Percentiles rank a stretch among this genome's conserved stretches.
Evolutionary conservation across 2,797 vertebrate genomes (phyloP).

Genomic region (Simalia tracyae): DNA sequence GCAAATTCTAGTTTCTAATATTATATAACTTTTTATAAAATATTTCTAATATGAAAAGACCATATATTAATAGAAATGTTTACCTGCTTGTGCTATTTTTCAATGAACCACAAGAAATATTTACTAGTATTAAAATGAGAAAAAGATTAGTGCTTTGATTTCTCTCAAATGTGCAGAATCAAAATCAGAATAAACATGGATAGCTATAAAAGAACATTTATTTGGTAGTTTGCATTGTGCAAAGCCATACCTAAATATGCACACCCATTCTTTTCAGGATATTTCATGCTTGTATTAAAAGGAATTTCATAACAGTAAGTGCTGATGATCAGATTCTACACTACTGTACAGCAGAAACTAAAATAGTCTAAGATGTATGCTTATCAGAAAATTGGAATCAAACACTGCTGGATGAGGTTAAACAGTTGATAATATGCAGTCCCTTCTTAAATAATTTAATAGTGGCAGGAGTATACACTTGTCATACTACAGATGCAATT

Average conservation of each 20-base stretch:
- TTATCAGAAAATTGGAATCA: constrained; percentile 22
- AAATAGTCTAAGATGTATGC: neutral
- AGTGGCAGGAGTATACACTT: constrained; percentile 40
- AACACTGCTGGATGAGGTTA: constrained; percentile 32
- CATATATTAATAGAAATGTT: constrained; percentile 54
- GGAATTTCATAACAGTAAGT: neutral
- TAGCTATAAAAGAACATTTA: constrained; percentile 17
- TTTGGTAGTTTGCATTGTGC: constrained; percentile 6
- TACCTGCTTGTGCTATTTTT: constrained; percentile 45
- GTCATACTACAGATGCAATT: constrained; percentile 9
- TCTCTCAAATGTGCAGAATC: constrained; percentile 41
- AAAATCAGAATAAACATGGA: constrained; percentile 31
- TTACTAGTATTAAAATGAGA: constrained; percentile 24
- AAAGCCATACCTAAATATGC: neutral
- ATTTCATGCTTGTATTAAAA: constrained; percentile 26
- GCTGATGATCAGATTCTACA: neutral
- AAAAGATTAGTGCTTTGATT: constrained; percentile 31
- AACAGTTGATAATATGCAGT: constrained; percentile 38
- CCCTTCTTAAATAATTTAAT: constrained; percentile 63
- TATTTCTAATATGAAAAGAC: constrained; percentile 60
- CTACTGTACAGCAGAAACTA: constrained; percentile 5
- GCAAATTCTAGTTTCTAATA: constrained; percentile 58
- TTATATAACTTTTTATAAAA: constrained; percentile 45
- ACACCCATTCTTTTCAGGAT: constrained; percentile 15
- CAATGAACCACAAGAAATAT: constrained; percentile 43